phyloP scores from a whole-genome alignment of 2,113 vertebrate species.

The Chelonoidis abingdonii region DNA sequence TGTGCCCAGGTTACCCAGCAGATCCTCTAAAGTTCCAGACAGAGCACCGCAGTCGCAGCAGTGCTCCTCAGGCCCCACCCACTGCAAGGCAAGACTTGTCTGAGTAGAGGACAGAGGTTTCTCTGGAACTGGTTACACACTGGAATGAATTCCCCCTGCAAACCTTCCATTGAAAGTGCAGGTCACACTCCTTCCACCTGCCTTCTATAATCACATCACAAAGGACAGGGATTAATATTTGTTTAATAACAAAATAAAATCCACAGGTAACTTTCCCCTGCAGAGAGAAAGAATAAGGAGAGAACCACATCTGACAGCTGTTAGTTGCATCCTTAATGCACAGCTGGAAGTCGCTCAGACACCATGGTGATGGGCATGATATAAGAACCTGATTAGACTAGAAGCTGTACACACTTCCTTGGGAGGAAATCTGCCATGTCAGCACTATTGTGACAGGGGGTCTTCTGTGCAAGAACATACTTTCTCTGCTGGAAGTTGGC shows the following conservation, averaged over 20 bases:
- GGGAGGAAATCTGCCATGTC: neutral
- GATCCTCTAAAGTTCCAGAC: neutral
- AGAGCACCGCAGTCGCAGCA: neutral
- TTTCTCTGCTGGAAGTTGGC: fast-evolving
- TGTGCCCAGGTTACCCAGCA: neutral
- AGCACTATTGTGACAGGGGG: neutral
- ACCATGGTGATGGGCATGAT: neutral
- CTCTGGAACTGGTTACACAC: neutral
- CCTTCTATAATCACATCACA: neutral
- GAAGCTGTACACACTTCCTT: neutral
- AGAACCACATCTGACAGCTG: neutral
- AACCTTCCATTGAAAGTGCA: fast-evolving
- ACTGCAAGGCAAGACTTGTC: neutral
- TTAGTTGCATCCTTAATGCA: neutral
- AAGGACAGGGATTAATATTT: fast-evolving
- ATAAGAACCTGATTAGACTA: fast-evolving
- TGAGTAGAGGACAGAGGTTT: neutral
- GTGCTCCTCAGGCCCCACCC: neutral
- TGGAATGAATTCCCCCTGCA: neutral
- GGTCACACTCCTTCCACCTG: neutral
- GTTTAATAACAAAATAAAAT: neutral
- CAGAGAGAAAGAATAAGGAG: neutral
- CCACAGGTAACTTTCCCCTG: neutral
- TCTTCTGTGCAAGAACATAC: neutral
- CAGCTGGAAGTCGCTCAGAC: neutral